Evolutionary conservation across 2,113 vertebrate genomes (phyloP).

Genomic region (Cebidichthys violaceus): DNA sequence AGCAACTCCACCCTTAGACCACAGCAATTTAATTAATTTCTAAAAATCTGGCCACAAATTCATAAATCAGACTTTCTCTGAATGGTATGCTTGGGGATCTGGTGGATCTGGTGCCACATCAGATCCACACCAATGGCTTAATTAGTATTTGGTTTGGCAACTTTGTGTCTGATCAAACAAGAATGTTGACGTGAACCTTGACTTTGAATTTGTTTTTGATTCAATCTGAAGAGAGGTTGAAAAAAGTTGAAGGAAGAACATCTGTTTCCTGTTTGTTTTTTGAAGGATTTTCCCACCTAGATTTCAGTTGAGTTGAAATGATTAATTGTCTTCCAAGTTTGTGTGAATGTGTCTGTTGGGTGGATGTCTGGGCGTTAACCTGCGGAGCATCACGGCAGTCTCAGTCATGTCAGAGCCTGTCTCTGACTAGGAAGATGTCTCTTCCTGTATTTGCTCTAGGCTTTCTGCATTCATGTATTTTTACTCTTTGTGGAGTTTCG

Average conservation of each 20-base stretch:
- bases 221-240: neutral
- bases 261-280: neutral
- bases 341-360: neutral
- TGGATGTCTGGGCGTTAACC: conserved; percentile 47
- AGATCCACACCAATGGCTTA: neutral
- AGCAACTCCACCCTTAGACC: neutral
- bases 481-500: neutral
- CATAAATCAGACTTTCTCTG: neutral
- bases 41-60: neutral
- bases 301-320: conserved; percentile 9
- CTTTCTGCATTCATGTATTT: conserved; percentile 16
- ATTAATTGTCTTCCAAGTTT: conserved; percentile 33
- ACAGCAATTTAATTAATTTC: neutral
- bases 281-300: conserved; percentile 15
- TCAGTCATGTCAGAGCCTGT: conserved; percentile 67
- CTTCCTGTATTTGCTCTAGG: conserved; percentile 23
- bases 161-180: neutral
- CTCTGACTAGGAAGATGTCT: conserved; percentile 24
- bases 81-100: neutral
- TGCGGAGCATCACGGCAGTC: conserved; percentile 29
- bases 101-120: neutral
- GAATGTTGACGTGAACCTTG: neutral
- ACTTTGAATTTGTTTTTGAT: neutral
- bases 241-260: neutral
- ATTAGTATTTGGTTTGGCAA: neutral